These are phyloP conservation scores for Drosophila littoralis DNA, from an alignment of 1,140 invertebrate species.

Conservation along the genomic window DNA sequence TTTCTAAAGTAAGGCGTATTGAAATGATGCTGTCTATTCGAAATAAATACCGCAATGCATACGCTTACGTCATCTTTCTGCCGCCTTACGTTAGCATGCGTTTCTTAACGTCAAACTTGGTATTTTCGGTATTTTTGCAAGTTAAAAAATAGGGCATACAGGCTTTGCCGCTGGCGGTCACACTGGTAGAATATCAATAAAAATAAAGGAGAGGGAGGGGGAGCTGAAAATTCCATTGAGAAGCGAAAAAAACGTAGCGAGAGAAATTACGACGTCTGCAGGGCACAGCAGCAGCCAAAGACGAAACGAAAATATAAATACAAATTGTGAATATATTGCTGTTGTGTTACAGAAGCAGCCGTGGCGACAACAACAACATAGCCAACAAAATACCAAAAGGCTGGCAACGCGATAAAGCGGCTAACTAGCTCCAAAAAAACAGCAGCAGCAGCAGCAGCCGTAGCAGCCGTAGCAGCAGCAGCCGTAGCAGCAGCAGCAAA, in stretches of 20 bases:
- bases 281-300: constrained; percentile 47
- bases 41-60: neutral
- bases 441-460: neutral
- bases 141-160: constrained; percentile 16
- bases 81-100: constrained; percentile 25
- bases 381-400: constrained; percentile 42
- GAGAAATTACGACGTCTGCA: constrained; percentile 75
- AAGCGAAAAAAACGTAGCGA: constrained; percentile 70
- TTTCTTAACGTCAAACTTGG: constrained; percentile 2
- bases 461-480: constrained; percentile 13
- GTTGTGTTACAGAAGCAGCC: constrained; percentile 56
- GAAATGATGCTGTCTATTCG: neutral
- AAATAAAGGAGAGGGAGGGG: constrained; percentile 52
- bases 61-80: neutral
- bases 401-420: constrained; percentile 68
- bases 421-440: constrained; percentile 36
- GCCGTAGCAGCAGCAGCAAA: constrained; percentile 11
- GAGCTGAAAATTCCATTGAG: constrained; percentile 68
- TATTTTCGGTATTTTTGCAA: constrained; percentile 27
- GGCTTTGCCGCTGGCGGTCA: constrained; percentile 20
- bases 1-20: neutral
- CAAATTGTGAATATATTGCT: constrained; percentile 56
- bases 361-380: constrained; percentile 26
- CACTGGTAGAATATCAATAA: constrained; percentile 59
- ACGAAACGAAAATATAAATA: constrained; percentile 59